A percentile compares a stretch with the other conserved stretches of the same genome.
Conservation (phyloP, 2,888 invertebrate species). For the Creontiades dilutus region DNA sequence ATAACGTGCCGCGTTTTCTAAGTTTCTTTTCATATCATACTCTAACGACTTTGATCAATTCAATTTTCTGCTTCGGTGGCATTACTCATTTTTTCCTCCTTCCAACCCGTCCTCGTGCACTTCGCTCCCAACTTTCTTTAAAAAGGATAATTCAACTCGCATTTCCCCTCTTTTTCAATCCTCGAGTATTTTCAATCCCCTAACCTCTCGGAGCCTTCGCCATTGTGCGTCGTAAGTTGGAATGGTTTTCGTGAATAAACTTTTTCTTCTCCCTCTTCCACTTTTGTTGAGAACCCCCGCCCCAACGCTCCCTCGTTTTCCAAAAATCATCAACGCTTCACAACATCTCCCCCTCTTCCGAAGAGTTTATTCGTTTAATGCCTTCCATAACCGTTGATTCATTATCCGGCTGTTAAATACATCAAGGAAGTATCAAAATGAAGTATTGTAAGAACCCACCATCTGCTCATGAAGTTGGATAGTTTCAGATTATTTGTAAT, state of each 20-base stretch:
- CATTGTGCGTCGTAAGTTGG: constrained; percentile 59
- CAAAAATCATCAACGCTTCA: background rate
- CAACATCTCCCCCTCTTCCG: background rate
- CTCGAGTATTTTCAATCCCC: constrained; percentile 61
- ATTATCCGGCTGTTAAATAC: background rate
- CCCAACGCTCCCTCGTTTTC: background rate
- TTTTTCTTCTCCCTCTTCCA: background rate
- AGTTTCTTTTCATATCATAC: constrained; percentile 30
- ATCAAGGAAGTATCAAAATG: too few species aligned
- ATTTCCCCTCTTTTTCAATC: constrained; percentile 15
- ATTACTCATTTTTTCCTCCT: background rate
- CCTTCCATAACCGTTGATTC: constrained; percentile 42
- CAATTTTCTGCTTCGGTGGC: constrained; percentile 62
- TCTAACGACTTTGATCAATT: constrained; percentile 66
- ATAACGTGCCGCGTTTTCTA: too few species aligned
- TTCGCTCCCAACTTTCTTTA: background rate
- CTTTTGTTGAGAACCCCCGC: background rate
- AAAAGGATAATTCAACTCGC: constrained; percentile 62
- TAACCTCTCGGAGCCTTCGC: background rate
- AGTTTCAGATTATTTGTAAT: too few species aligned
- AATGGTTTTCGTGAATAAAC: constrained; percentile 60
- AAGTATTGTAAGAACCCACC: too few species aligned
- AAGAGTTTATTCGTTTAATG: background rate
- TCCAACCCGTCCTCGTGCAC: background rate
- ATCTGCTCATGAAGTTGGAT: too few species aligned